phyloP scores from a whole-genome alignment of 2,888 invertebrate species.

The Conistra vaccinii region DNA sequence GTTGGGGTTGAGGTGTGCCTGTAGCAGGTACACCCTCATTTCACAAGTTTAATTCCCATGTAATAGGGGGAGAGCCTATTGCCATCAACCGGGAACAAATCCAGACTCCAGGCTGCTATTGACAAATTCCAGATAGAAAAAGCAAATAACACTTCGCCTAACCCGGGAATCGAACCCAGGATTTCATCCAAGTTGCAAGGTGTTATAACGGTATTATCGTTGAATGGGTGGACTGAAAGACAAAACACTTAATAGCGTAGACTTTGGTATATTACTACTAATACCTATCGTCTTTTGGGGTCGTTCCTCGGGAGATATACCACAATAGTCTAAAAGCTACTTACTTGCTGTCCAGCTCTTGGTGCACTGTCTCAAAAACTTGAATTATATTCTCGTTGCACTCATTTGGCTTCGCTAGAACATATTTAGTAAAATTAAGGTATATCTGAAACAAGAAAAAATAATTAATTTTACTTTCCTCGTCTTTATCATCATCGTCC shows the following conservation, averaged over 20 bases:
- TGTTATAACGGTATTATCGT: not conserved
- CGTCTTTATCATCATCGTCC: not conserved
- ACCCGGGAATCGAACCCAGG: too few relatives aligned
- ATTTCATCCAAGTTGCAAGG: too few relatives aligned
- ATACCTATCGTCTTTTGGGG: not conserved
- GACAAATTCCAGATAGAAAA: too few relatives aligned
- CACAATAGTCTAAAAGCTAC: constrained; percentile 21
- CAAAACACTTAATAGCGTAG: not conserved
- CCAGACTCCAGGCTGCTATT: too few relatives aligned
- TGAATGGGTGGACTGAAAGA: not conserved
- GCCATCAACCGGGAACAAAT: too few relatives aligned
- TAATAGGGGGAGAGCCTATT: too few relatives aligned
- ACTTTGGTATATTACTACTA: not conserved
- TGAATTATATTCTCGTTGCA: constrained; percentile 84
- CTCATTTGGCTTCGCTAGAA: constrained; percentile 78
- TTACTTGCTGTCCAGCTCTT: constrained; percentile 77
- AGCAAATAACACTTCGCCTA: too few relatives aligned
- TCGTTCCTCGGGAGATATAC: not conserved
- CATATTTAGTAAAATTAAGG: constrained; percentile 80
- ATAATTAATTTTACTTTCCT: too few relatives aligned
- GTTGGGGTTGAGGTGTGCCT: too few relatives aligned
- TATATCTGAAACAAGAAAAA: constrained; percentile 77
- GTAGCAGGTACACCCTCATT: too few relatives aligned
- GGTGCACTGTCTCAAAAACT: constrained; percentile 76
- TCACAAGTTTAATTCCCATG: too few relatives aligned